Evolutionary conservation across 2,113 vertebrate genomes (phyloP), one percentile per base, ranked within the genome.

Genomic region (Phyllostomus hastatus): DNA sequence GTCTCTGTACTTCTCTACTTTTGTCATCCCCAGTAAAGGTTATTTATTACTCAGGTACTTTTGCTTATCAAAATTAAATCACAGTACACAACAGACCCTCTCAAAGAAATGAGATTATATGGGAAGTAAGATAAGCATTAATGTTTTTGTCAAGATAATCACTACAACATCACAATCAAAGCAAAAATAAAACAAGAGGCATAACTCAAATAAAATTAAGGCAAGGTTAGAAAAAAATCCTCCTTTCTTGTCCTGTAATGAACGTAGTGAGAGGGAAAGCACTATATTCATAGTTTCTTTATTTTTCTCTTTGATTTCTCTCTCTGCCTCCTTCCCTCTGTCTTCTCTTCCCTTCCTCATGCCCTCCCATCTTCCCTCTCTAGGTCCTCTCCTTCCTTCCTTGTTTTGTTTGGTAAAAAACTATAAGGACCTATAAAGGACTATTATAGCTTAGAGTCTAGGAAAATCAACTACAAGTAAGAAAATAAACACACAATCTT

Each of bases 401-500:
- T 46, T 59, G 1, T 26, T 7, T 28, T 16, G 1, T 87, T 91
- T 35, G 24, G 31, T 92, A 31, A 73, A 92, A n/a, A 87, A 26
- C 24, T 24, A 22, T n/a, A 79, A 52, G 67, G 57, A 43, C 2
- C 2, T 67, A 57, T 61, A 43, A 31, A 61, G 6, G 11, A 91
- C 10, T 83, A 86, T 76, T 72, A 89, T 17, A 87, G 84, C 4
- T 0, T 96, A 96, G n/a, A 94, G 78, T 94, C 8, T 80, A 86
- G 66, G 96, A 95, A 95, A 93, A 92, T 10, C 57, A 91, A 28
- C 41, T 96, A 70, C 64, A 97, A 95, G 52, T 97, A 96, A 97
- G 75, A 97, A 97, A 98, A 86, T 64, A 97, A 97, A 96, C 91
- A 73, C 75, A 97, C 20, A 85, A 38, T 81, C 61, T 97, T 94